These are phyloP conservation scores for Drosophila dunni DNA, from an alignment of 1,140 invertebrate genomes.

Conservation along the genomic window DNA sequence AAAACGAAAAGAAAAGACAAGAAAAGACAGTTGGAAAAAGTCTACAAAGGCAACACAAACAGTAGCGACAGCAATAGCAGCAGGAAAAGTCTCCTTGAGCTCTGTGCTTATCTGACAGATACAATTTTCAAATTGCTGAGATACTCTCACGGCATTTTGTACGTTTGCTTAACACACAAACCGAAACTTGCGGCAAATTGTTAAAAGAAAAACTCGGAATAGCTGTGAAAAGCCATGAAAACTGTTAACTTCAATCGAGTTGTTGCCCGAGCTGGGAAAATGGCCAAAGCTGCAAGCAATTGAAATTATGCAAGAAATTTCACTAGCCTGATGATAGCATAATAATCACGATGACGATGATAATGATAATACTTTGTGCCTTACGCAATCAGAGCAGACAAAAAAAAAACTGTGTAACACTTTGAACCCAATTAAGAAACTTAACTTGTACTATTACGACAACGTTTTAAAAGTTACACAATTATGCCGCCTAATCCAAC, in stretches of 20 bases:
- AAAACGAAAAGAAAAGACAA: constrained; percentile 24
- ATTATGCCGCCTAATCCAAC: constrained; percentile 16
- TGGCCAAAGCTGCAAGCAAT: constrained; percentile 33
- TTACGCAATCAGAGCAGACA: constrained; percentile 32
- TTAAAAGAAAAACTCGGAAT: constrained; percentile 35
- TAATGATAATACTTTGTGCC: constrained; percentile 4
- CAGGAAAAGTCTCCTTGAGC: constrained; percentile 60
- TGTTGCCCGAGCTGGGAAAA: constrained; percentile 38
- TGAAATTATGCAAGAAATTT: constrained; percentile 57
- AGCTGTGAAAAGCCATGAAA: constrained; percentile 34
- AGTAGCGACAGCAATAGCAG: constrained; percentile 29
- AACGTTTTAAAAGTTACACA: constrained; percentile 26
- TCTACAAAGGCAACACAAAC: neutral
- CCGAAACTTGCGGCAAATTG: constrained; percentile 54
- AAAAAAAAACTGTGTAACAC: constrained; percentile 31
- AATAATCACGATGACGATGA: constrained; percentile 11
- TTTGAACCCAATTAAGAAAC: constrained; percentile 29
- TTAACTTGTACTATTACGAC: neutral
- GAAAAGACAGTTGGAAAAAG: constrained; percentile 22
- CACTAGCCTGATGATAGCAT: constrained; percentile 12
- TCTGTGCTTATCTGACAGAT: constrained; percentile 66
- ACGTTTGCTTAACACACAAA: constrained; percentile 31
- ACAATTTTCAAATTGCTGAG: constrained; percentile 79
- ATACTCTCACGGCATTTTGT: constrained; percentile 68
- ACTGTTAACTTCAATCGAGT: constrained; percentile 46